Percentiles rank a stretch among this genome's conserved stretches.
Conservation (phyloP, 2,888 invertebrate genomes). For the Petrophora chlorosata region DNA sequence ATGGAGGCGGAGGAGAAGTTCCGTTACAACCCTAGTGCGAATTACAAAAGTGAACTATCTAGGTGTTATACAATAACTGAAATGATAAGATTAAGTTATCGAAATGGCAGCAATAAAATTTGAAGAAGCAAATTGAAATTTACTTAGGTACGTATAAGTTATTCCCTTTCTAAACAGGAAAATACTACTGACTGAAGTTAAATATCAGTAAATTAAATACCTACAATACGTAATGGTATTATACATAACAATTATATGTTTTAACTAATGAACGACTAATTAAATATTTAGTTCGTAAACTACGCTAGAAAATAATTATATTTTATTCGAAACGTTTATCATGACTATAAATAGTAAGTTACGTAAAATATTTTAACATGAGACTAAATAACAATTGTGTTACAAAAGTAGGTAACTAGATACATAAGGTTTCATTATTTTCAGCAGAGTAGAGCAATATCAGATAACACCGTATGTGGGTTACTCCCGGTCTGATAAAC, state of each 20-base stretch:
- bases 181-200: too few relatives aligned
- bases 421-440: conserved; percentile 35
- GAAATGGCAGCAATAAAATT: conserved; percentile 1
- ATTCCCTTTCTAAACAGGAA: background rate
- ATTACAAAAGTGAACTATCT: conserved; percentile 1
- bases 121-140: background rate
- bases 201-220: too few relatives aligned
- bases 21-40: too few relatives aligned
- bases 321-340: background rate
- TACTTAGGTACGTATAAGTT: background rate
- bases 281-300: too few relatives aligned
- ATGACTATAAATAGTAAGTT: background rate
- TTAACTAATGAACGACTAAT: too few relatives aligned
- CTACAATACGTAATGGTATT: too few relatives aligned
- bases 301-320: too few relatives aligned
- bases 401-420: conserved; percentile 13
- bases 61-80: conserved; percentile 10
- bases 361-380: conserved; percentile 9
- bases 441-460: conserved; percentile 36
- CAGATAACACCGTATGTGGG: conserved; percentile 42
- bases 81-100: conserved; percentile 9
- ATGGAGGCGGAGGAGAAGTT: too few relatives aligned
- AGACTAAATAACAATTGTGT: background rate
- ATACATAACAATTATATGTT: too few relatives aligned
- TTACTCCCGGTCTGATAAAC: conserved; percentile 41